phyloP scores from a whole-genome alignment of 2,888 invertebrate genomes.

The Agrotis ipsilon region DNA sequence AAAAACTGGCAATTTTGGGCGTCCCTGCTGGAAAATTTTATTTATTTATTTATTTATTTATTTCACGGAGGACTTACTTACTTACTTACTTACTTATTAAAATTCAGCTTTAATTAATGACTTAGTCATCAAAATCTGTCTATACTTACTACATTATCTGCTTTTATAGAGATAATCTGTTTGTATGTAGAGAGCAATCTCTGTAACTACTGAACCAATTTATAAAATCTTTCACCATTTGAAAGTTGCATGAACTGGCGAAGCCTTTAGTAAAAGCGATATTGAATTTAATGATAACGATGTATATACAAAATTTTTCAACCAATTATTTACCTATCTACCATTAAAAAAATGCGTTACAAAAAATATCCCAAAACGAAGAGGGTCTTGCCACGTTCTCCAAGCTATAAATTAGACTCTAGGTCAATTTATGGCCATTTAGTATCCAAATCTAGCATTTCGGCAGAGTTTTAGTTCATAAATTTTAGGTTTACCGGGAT shows the following conservation, averaged over 20 bases:
- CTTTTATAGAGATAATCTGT: too few relatives aligned
- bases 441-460: slow-evolving; percentile 9
- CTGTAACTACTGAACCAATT: too few relatives aligned
- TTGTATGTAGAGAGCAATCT: too few relatives aligned
- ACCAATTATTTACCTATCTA: background rate
- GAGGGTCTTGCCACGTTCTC: background rate
- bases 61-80: too few relatives aligned
- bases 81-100: too few relatives aligned
- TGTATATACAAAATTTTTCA: background rate
- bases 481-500: slow-evolving; percentile 6
- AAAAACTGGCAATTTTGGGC: too few relatives aligned
- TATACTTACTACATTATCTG: too few relatives aligned
- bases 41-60: too few relatives aligned
- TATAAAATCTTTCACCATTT: too few relatives aligned
- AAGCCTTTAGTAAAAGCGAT: too few relatives aligned
- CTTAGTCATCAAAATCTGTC: too few relatives aligned
- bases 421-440: slow-evolving; percentile 18
- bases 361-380: background rate
- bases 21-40: background rate
- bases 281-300: background rate
- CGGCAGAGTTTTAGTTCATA: slow-evolving; percentile 3
- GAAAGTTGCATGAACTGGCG: too few relatives aligned
- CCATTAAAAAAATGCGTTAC: background rate
- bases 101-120: background rate
- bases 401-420: slow-evolving; percentile 15